Base-by-base conservation (phyloP, 2,888 invertebrate genomes). In the Aphidius colemani region DNA sequence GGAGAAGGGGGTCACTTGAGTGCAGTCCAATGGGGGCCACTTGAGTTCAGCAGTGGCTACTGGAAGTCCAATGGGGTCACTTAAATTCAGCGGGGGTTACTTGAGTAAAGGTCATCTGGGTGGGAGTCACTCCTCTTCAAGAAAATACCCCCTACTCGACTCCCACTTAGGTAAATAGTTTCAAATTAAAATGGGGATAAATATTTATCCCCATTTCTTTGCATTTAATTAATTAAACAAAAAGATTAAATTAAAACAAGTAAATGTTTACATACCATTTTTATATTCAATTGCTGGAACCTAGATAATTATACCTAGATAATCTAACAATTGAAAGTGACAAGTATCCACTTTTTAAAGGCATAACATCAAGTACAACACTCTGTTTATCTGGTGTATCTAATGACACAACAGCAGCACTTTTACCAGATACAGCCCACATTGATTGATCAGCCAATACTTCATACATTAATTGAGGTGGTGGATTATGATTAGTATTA, bases 351-450 rank as follows among this genome's bases (percentile, higher is more conserved):
- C 94, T 92, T 30, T 90, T 90, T n/a, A 97, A 83, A 4, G 96
- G 96, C 92, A 96, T 94, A 45, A 96, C 94, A 75, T 96, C 96
- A 69, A 97, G 82, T 0, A 90, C 88, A 56, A 95, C 92, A 51
- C 86, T 87, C 80, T 93, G 93, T 8, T 88, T 86, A 64, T 89
- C 88, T 6, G 86, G 85, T 58, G 87, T 86, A 65, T 88, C 89
- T 84, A 93, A 84, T 6, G 84, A 84, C 6, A 86, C 82, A 30
- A 86, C 85, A 86, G 95, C 96, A 72, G 95, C 94, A 41, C 95
- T 94, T 62, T 94, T 87, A 3, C 96, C 96, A 75, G 94, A 90
- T 40, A 96, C 92, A 1, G 95, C 95, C 97, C 97, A 97, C 86
- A 94, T 89, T 45, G 91, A 91, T 79, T 94, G 94, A 82, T 96